phyloP scores from a whole-genome alignment of 2,797 vertebrate genomes.

The Capromys pilorides region DNA sequence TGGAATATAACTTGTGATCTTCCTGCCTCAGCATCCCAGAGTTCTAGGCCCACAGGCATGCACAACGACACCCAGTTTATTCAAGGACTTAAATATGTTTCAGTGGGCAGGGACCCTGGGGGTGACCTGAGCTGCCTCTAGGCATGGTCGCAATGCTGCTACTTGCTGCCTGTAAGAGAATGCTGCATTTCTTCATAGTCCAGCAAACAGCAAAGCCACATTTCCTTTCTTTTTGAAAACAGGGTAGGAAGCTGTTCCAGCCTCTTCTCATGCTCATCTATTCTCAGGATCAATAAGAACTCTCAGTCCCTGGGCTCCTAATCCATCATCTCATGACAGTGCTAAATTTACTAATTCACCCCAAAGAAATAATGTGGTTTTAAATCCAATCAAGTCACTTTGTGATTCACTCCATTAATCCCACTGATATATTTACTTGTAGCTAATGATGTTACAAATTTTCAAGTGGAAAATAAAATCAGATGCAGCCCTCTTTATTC shows the following conservation, averaged over 20 bases:
- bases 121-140: neutral
- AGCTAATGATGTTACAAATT: conserved; percentile 66
- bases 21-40: neutral
- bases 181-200: fast-evolving
- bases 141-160: neutral
- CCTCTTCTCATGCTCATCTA: neutral
- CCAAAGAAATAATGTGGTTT: conserved; percentile 67
- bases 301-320: neutral
- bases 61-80: neutral
- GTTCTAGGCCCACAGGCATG: neutral
- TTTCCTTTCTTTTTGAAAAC: neutral
- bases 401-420: conserved; percentile 55
- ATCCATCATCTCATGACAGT: conserved; percentile 66
- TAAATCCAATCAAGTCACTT: conserved; percentile 65
- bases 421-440: conserved; percentile 65
- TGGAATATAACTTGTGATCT: neutral
- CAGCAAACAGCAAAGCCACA: fast-evolving
- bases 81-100: neutral
- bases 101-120: neutral
- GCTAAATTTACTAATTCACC: conserved; percentile 66
- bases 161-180: fast-evolving
- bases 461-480: conserved; percentile 37
- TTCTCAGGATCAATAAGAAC: conserved; percentile 56
- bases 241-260: neutral
- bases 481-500: neutral